Evolutionary conservation across 1,140 invertebrate species (phyloP), one percentile per base, ranked within the genome.

Genomic region (Pachypsylla venusta): DNA sequence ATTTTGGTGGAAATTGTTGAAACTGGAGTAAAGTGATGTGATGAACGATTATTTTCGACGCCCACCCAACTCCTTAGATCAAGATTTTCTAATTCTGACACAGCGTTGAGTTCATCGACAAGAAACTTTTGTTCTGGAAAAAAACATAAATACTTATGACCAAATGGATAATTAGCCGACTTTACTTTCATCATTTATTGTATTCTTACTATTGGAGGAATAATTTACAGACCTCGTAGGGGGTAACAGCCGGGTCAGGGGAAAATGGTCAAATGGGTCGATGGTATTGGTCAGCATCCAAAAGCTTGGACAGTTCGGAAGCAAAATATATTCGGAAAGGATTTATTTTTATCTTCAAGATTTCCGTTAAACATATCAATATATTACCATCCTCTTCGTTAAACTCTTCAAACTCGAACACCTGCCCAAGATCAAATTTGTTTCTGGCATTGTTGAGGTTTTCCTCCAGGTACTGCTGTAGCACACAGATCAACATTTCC

Each of bases 401-500:
- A n/a, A 48, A 3, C n/a, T 48, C 42, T 3, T n/a, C n/a, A n/a
- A 48, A 19, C 42, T 5, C 16, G n/a, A 48, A 48, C 42, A 48
- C 42, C 7, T 10, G 42, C 5, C 42, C 42, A n/a, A 48, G 4
- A 19, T 48, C 42, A 22, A 48, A 48, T 3, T 48, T 5, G n/a
- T n/a, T n/a, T 22, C 22, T 48, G 4, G 42, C 4, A 48, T n/a
- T 48, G 42, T 48, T 48, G n/a, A 48, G 42, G 22, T 48, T 48
- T 22, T 48, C 42, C 42, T 48, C 42, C 42, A 48, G 42, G n/a
- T 48, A 48, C 22, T 48, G 42, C 42, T 48, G 42, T 3, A 48
- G 4, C 4, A 48, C 42, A 19, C 42, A 48, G 4, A 48, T n/a
- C 7, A 48, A 22, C 5, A 48, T 48, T 19, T 48, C 42, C 42